Base-by-base conservation (phyloP, 2,797 vertebrate genomes). In the Chelonia mydas region DNA sequence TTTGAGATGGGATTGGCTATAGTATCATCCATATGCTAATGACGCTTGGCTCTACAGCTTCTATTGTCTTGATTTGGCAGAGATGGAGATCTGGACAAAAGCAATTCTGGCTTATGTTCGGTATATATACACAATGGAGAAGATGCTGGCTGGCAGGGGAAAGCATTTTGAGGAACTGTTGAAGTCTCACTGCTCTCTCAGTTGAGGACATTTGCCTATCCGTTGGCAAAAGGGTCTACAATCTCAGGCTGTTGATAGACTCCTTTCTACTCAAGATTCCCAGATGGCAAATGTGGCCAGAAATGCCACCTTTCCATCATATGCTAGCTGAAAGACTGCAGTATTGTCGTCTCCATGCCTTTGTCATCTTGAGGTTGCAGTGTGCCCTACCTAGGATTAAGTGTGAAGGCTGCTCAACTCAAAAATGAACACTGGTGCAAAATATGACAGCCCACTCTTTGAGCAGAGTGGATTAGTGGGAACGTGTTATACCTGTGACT, bases 321-420 rank as follows among this genome's bases (percentile, higher is more conserved):
- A 72, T 72, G 17, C 53, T 87, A 8, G 10, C 8, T 77, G 25
- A 80, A 92, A 61, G 9, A 65, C 33, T 65, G 61, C 61, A 65
- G 16, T 65, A 17, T 15, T 65, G n/a, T 76, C 94, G 47, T 31
- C 25, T 93, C 21, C 27, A 37, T 78, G 25, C 31, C 88, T 33
- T 1, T 0, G 0, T 87, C 33, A 65, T 21, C 33, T 65, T 65
- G 33, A n/a, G 77, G 50, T 50, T 93, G 17, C 50, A 50, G 7
- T 87, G 88, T 92, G 31, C 74, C 28, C 2, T 65, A 31, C 3
- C 61, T 57, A 86, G 68, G 27, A 41, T 83, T 72, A 61, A 86
- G 77, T 47, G 90, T 49, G 83, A 93, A 25, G 27, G 16, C 15
- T 65, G 17, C 17, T 65, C 59, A 78, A 28, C 88, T 81, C 76